Evolutionary conservation across 1,140 invertebrate genomes (phyloP), one percentile per base, ranked within the genome.

Genomic region (Trachymyrmex septentrionalis): DNA sequence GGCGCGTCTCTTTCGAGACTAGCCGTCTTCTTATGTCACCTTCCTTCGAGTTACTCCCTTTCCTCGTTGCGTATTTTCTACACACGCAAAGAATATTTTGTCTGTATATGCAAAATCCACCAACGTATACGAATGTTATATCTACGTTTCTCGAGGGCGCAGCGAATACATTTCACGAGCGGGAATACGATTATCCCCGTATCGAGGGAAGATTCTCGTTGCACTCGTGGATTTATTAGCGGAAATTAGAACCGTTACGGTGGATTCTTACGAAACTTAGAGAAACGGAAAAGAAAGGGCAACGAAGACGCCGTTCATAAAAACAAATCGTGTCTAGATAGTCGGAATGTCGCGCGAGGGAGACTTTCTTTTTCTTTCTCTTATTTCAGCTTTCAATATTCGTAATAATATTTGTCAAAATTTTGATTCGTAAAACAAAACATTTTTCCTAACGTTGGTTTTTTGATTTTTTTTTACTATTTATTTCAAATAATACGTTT

Each of bases 91-190:
- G 61, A 48, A 87, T 30, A 71, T 27, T 73, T 53, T 21, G 14
- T 21, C 7, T 38, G 7, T 38, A 27, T 87, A 50, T n/a, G 80
- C 80, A 82, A 82, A 82, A 59, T 82, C 55, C 38, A 59, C 57
- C 48, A 14, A 63, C 12, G 44, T 53, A 66, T 61, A 12, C 27
- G 38, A 71, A 19, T 57, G 71, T 30, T 50, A 78, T 24, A 80
- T 85, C 77, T 76, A 86, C 77, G 85, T 87, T 73, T 2, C 76
- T 81, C 34, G 44, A 59, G n/a, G 50, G 57, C 67, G 87, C 86
- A 91, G 89, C 91, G 93, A 94, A 95, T 95, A 94, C 90, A 94
- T 95, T 94, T 94, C 92, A 27, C 66, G 92, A 94, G 92, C 92
- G 92, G 92, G 93, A 94, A 95, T 95, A 92, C 92, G 94, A 95